These are phyloP conservation scores for Eurytoma californica DNA, from an alignment of 2,888 invertebrate genomes.

Conservation along the genomic window DNA sequence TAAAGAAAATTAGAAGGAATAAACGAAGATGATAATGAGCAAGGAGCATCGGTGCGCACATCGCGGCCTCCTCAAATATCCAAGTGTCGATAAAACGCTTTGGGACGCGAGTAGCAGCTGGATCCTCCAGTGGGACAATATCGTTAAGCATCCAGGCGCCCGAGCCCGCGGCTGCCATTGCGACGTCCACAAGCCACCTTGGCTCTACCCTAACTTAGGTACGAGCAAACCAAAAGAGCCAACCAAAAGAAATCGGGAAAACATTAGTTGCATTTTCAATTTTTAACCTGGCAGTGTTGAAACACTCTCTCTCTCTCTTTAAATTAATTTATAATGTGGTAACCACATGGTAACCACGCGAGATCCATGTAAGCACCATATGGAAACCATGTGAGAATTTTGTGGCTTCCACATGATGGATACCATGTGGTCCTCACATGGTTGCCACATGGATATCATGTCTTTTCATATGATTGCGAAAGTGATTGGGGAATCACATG, in stretches of 20 bases:
- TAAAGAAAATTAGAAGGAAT: constrained; percentile 67
- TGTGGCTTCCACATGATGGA: too few relatives aligned
- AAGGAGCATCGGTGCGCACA: constrained; percentile 69
- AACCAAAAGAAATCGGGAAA: background rate
- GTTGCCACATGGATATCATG: too few relatives aligned
- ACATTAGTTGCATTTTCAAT: too few relatives aligned
- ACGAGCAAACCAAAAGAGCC: constrained; percentile 36
- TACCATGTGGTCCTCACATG: too few relatives aligned
- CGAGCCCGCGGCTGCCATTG: constrained; percentile 75
- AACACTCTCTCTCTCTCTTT: too few relatives aligned
- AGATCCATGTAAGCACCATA: too few relatives aligned
- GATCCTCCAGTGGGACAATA: constrained; percentile 77
- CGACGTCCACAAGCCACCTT: constrained; percentile 73
- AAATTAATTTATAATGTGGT: too few relatives aligned
- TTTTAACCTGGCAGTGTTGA: too few relatives aligned
- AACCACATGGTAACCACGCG: too few relatives aligned
- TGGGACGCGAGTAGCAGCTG: constrained; percentile 77
- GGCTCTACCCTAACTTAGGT: constrained; percentile 72
- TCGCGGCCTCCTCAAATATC: constrained; percentile 71
- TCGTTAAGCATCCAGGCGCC: constrained; percentile 76
- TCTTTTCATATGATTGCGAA: too few relatives aligned
- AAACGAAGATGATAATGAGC: constrained; percentile 60
- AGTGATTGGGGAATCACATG: too few relatives aligned
- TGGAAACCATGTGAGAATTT: too few relatives aligned
- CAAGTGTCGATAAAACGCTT: constrained; percentile 72